phyloP scores from a whole-genome alignment of 2,888 invertebrate genomes.

The Drosophila lacicola region DNA sequence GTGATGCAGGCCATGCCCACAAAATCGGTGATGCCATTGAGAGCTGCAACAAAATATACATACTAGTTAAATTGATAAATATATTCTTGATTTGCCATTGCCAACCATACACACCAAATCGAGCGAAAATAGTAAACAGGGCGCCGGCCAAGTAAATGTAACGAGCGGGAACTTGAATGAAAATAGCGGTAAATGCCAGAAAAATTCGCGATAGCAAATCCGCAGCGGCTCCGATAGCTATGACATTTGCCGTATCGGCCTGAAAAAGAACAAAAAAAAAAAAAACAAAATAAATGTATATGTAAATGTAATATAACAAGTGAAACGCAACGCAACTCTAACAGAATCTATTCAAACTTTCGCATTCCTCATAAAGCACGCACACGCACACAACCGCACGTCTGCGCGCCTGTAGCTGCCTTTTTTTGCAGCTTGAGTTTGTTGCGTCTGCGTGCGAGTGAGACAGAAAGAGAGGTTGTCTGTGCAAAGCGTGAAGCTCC shows the following conservation, averaged over 20 bases:
- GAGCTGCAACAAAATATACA: too few relatives aligned
- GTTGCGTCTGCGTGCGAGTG: constrained; percentile 12
- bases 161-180: constrained; percentile 88
- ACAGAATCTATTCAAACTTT: neutral
- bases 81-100: neutral
- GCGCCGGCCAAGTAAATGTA: constrained; percentile 89
- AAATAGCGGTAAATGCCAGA: constrained; percentile 87
- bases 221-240: constrained; percentile 89
- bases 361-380: constrained; percentile 6
- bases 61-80: neutral
- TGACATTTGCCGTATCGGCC: constrained; percentile 88
- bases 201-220: constrained; percentile 89
- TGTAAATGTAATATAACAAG: neutral
- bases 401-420: neutral
- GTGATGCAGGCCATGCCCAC: constrained; percentile 87
- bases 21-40: constrained; percentile 86
- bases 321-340: neutral
- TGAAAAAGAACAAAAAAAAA: constrained; percentile 62
- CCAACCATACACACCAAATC: constrained; percentile 87
- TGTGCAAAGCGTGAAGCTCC: neutral
- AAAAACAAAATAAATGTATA: neutral
- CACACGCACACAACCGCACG: neutral
- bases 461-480: neutral
- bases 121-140: constrained; percentile 88
- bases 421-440: neutral